Conservation (phyloP, 2,888 invertebrate species). For the Germaria angustata region DNA sequence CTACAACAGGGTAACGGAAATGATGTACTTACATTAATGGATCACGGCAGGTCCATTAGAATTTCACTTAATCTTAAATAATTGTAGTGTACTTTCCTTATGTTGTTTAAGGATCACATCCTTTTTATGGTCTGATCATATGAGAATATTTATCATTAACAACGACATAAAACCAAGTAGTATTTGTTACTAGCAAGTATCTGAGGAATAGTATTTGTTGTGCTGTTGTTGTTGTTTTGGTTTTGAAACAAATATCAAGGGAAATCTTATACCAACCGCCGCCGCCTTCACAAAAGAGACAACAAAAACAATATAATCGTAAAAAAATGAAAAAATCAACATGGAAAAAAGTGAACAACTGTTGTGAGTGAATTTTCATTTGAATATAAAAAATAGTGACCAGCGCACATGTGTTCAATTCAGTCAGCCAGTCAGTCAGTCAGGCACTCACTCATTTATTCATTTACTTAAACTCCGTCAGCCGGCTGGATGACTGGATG, state of each 20-base stretch:
- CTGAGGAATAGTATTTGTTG: constrained; percentile 3
- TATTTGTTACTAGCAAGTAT: constrained; percentile 42
- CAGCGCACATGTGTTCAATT: constrained; percentile 52
- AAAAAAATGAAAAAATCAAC: constrained; percentile 20
- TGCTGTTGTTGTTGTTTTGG: constrained; percentile 19
- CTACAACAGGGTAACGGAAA: no score
- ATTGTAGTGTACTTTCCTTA: no score
- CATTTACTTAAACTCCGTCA: constrained; percentile 29
- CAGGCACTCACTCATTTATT: constrained; percentile 23
- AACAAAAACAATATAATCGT: neutral
- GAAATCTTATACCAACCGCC: constrained; percentile 63
- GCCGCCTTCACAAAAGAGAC: constrained; percentile 57
- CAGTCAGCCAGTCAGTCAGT: constrained; percentile 31
- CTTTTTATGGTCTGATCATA: constrained; percentile 19
- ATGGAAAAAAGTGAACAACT: constrained; percentile 58
- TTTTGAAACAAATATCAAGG: constrained; percentile 62
- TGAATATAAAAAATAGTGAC: neutral
- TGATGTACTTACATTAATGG: no score
- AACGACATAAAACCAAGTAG: constrained; percentile 51
- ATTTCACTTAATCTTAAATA: no score
- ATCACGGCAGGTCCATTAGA: no score
- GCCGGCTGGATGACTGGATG: constrained; percentile 28
- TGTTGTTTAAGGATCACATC: constrained; percentile 2
- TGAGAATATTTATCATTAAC: constrained; percentile 58
- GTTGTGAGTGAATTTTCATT: constrained; percentile 55